These are phyloP conservation scores for Atta cephalotes DNA, from an alignment of 1,140 invertebrate genomes.

Conservation along the genomic window DNA sequence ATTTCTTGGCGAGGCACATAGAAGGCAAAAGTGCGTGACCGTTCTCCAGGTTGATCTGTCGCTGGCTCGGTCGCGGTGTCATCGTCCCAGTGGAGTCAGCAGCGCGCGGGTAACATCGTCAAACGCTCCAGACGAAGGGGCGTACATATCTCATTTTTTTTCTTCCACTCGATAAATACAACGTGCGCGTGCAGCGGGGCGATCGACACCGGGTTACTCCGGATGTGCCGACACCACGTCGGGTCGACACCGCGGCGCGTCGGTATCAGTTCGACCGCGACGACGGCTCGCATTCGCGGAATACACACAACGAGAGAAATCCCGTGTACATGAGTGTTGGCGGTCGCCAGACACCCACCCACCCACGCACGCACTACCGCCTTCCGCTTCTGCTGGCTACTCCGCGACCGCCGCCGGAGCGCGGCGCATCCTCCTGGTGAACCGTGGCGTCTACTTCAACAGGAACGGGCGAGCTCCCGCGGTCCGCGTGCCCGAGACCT, in stretches of 20 bases:
- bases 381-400: conserved; percentile 75
- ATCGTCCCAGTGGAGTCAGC: conserved; percentile 10
- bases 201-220: conserved; percentile 6
- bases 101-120: background rate
- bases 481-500: conserved; percentile 61
- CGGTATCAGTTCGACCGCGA: background rate
- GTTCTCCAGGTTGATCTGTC: background rate
- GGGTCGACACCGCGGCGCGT: background rate
- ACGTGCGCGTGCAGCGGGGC: background rate
- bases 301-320: conserved; percentile 52
- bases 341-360: conserved; percentile 77
- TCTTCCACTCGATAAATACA: conserved; percentile 7
- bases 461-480: conserved; percentile 30
- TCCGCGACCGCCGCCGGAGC: conserved; percentile 67
- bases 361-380: conserved; percentile 83
- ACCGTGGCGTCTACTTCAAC: too few relatives aligned
- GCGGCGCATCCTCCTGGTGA: conserved; percentile 68
- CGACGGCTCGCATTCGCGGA: background rate
- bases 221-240: background rate
- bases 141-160: conserved; percentile 23
- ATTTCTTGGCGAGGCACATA: background rate
- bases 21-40: background rate
- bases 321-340: conserved; percentile 66
- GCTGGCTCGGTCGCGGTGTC: background rate
- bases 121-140: conserved; percentile 3